Conservation (phyloP, 1,140 invertebrate species). For the Delia radicum region DNA sequence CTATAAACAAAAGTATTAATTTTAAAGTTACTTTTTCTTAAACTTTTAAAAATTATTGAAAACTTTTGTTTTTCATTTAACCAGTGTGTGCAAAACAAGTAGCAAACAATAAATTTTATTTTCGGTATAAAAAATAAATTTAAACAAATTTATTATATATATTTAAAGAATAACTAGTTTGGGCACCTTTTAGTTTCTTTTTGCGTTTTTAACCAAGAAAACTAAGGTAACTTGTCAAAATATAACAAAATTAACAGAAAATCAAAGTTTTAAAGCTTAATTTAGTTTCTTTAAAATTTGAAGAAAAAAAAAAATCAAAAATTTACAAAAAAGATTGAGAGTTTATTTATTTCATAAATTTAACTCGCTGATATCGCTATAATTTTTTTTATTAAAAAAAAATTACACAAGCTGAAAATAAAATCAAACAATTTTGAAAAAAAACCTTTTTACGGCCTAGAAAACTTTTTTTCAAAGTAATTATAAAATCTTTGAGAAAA, state of each 20-base stretch:
- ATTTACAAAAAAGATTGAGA: background rate
- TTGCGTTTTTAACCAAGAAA: background rate
- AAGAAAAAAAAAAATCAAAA: background rate
- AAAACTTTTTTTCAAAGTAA: constrained; percentile 19
- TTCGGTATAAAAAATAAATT: constrained; percentile 38
- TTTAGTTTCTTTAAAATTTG: constrained; percentile 31
- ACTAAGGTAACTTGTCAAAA: background rate
- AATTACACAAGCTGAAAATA: constrained; percentile 29
- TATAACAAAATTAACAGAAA: constrained; percentile 6
- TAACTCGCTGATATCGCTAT: constrained; percentile 28
- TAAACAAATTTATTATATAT: background rate
- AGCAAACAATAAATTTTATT: constrained; percentile 55
- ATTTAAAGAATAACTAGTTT: constrained; percentile 33
- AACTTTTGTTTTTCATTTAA: constrained; percentile 26
- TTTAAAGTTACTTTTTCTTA: too few species aligned
- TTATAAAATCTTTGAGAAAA: background rate
- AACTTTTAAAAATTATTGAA: constrained; percentile 25
- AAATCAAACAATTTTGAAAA: constrained; percentile 31
- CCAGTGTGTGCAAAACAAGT: constrained; percentile 54
- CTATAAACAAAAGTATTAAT: constrained; percentile 16
- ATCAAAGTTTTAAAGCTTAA: constrained; percentile 39
- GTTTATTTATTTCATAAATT: background rate
- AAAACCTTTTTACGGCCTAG: constrained; percentile 19
- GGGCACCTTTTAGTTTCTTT: constrained; percentile 13
- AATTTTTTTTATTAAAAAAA: constrained; percentile 3